Evolutionary conservation across 2,113 vertebrate species (phyloP).

Genomic region (Psilopsiagon aymara): DNA sequence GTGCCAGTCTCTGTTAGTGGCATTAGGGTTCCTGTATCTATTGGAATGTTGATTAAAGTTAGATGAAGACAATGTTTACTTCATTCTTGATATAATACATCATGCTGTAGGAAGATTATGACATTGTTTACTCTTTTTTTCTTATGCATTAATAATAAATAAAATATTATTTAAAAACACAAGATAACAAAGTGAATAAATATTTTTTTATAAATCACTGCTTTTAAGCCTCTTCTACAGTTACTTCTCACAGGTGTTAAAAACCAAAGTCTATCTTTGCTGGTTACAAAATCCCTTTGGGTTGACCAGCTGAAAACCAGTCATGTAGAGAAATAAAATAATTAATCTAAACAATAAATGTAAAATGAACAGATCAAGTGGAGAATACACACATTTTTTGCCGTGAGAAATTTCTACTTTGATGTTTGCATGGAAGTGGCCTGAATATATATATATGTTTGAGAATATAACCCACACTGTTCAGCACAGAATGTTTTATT

Average conservation of each 20-base stretch:
- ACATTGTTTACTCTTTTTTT: not conserved
- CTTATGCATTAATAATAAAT: slow-evolving; percentile 54
- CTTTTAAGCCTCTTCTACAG: slow-evolving; percentile 25
- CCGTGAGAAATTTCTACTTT: slow-evolving; percentile 38
- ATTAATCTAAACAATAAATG: slow-evolving; percentile 51
- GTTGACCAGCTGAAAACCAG: slow-evolving; percentile 35
- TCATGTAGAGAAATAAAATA: slow-evolving; percentile 41
- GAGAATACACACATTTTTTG: slow-evolving; percentile 17
- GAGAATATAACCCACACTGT: slow-evolving; percentile 58
- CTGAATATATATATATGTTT: slow-evolving; percentile 66
- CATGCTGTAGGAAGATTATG: not conserved
- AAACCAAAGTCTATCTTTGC: not conserved
- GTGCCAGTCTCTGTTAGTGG: not conserved
- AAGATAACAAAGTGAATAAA: not conserved
- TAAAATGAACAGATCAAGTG: slow-evolving; percentile 39
- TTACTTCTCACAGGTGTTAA: slow-evolving; percentile 13
- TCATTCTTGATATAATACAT: not conserved
- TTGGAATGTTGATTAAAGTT: not conserved
- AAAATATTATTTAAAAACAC: not conserved
- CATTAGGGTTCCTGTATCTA: not conserved
- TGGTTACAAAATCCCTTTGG: slow-evolving; percentile 35
- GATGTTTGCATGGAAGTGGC: slow-evolving; percentile 59
- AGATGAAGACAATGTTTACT: not conserved
- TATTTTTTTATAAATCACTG: slow-evolving; percentile 21
- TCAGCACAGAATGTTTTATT: slow-evolving; percentile 80